Evolutionary conservation across 2,888 invertebrate genomes (phyloP).

Genomic region (Lasioglossum lativentre): DNA sequence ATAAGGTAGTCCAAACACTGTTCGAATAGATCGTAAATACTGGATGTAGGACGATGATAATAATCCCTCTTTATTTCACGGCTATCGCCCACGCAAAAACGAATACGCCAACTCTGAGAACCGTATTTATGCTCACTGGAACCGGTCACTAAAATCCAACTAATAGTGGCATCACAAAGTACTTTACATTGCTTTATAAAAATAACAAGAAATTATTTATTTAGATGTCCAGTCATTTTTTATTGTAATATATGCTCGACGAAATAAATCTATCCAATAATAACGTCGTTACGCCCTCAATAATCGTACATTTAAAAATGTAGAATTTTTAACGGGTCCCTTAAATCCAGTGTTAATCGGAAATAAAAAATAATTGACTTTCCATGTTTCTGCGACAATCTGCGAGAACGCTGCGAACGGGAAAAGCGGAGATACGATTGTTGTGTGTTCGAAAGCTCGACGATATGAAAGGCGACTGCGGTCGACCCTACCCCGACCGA

Average conservation of each 20-base stretch:
- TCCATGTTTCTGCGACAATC: background rate
- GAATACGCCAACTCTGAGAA: background rate
- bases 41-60: background rate
- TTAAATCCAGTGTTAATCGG: too few species aligned
- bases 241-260: too few species aligned
- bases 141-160: too few species aligned
- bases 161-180: too few species aligned
- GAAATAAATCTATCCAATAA: too few species aligned
- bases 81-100: background rate
- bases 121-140: background rate
- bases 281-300: too few species aligned
- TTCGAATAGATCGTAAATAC: conserved; percentile 40
- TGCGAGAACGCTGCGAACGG: background rate
- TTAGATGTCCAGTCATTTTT: too few species aligned
- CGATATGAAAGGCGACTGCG: conserved; percentile 28
- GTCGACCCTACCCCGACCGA: conserved; percentile 36
- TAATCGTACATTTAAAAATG: too few species aligned
- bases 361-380: background rate
- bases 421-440: background rate
- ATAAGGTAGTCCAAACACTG: conserved; percentile 34
- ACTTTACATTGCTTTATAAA: too few species aligned
- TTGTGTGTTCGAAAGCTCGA: background rate
- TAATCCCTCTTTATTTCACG: background rate
- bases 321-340: too few species aligned
- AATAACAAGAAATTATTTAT: too few species aligned